phyloP scores from a whole-genome alignment of 2,797 vertebrate species.

The Lithobates pipiens region DNA sequence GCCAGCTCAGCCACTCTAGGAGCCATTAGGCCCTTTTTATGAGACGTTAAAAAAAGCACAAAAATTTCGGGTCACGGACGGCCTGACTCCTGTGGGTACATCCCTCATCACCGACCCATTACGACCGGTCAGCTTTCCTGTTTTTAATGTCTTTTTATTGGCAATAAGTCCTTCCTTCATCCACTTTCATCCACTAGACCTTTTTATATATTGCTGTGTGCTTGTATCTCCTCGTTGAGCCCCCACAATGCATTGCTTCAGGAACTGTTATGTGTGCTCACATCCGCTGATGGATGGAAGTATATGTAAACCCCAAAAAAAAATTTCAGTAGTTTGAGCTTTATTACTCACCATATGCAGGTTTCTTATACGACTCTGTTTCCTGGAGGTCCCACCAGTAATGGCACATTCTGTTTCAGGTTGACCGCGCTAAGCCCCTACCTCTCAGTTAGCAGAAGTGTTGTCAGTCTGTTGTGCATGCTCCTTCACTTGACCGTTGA shows the following conservation, averaged over 20 bases:
- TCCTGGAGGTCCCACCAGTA: not conserved
- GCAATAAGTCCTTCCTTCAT: no score
- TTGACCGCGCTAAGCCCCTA: not conserved
- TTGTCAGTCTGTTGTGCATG: not conserved
- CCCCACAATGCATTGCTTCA: not conserved
- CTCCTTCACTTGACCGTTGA: not conserved
- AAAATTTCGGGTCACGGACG: not conserved
- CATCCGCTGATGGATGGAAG: no score
- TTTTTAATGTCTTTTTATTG: no score
- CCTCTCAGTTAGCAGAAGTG: not conserved
- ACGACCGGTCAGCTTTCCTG: no score
- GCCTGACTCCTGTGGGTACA: no score
- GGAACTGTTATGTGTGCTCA: no score
- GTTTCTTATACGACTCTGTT: not conserved
- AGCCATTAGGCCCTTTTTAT: not conserved
- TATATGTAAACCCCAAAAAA: not conserved
- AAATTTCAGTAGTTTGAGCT: no score
- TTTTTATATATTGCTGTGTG: not conserved
- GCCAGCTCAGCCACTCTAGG: not conserved
- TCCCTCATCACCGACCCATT: no score
- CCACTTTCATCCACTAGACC: not conserved
- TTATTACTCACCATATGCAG: not conserved
- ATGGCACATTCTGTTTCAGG: not conserved
- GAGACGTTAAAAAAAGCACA: not conserved
- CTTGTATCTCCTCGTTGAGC: not conserved